Evolutionary conservation across 2,797 vertebrate genomes (phyloP).

Genomic region (Mycteria americana): DNA sequence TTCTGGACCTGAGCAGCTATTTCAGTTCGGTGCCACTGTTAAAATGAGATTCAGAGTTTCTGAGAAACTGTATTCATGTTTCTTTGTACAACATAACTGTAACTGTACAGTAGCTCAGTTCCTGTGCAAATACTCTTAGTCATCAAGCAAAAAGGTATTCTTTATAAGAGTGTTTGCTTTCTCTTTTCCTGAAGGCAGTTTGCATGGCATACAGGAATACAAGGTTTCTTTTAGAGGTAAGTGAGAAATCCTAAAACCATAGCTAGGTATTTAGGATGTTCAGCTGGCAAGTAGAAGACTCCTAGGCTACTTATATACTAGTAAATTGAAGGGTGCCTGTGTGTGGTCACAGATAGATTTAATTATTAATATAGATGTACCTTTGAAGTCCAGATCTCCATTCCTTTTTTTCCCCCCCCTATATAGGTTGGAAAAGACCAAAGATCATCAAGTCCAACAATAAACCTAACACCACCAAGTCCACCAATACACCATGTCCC

Average conservation of each 20-base stretch:
- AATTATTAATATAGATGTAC: background rate
- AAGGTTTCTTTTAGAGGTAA: background rate
- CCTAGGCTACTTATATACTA: background rate
- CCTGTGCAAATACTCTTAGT: background rate
- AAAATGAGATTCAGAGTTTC: background rate
- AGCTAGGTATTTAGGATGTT: background rate
- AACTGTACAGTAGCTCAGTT: background rate
- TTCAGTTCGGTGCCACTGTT: background rate
- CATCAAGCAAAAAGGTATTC: background rate
- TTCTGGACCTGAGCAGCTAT: background rate
- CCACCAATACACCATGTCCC: no score
- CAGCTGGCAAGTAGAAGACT: background rate
- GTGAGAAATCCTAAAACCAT: background rate
- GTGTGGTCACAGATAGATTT: background rate
- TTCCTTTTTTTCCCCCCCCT: no score
- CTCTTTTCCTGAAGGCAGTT: background rate
- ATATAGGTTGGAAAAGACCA: no score
- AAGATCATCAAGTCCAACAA: no score
- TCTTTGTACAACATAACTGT: background rate
- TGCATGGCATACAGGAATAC: background rate
- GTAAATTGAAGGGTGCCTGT: background rate
- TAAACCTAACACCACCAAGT: no score
- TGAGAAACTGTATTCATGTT: background rate
- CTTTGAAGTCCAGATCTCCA: background rate
- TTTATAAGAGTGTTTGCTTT: background rate